Percentiles rank a stretch among this genome's conserved stretches.
Conservation (phyloP, 2,113 vertebrate genomes). For the Ptilonorhynchus violaceus region DNA sequence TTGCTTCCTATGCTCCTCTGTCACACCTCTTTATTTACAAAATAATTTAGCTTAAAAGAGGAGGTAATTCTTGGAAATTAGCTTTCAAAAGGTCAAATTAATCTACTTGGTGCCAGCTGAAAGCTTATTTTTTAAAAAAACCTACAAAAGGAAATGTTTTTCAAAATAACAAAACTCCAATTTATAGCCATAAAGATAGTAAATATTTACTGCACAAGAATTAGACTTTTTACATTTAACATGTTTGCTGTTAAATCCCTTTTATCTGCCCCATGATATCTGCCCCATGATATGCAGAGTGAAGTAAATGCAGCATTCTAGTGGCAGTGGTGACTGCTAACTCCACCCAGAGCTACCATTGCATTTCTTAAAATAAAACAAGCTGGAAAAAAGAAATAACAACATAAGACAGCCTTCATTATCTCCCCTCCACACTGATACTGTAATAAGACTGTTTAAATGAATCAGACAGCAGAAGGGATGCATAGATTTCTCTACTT, state of each 20-base stretch:
- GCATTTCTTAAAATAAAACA: slow-evolving; percentile 44
- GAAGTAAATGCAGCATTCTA: background rate
- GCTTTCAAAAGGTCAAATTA: slow-evolving; percentile 16
- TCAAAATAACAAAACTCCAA: background rate
- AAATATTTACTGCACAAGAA: background rate
- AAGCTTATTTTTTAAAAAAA: background rate
- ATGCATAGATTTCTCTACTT: slow-evolving; percentile 36
- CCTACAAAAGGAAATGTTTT: background rate
- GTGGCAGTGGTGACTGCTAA: background rate
- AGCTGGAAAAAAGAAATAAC: slow-evolving; percentile 7
- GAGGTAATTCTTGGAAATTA: slow-evolving; percentile 33
- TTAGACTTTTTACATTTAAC: background rate
- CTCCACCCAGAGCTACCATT: background rate
- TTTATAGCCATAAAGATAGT: background rate
- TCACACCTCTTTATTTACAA: slow-evolving; percentile 53
- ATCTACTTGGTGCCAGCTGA: background rate
- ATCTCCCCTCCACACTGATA: slow-evolving; percentile 26
- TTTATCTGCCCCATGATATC: background rate
- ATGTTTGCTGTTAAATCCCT: no score
- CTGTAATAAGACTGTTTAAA: slow-evolving; percentile 58
- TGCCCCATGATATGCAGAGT: background rate
- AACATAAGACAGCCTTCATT: slow-evolving; percentile 44
- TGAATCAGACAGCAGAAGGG: slow-evolving; percentile 52
- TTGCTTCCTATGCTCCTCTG: background rate
- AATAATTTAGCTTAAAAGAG: slow-evolving; percentile 41